These are phyloP conservation scores for Electrophaes corylata DNA, from an alignment of 2,888 invertebrate genomes.

Conservation along the genomic window DNA sequence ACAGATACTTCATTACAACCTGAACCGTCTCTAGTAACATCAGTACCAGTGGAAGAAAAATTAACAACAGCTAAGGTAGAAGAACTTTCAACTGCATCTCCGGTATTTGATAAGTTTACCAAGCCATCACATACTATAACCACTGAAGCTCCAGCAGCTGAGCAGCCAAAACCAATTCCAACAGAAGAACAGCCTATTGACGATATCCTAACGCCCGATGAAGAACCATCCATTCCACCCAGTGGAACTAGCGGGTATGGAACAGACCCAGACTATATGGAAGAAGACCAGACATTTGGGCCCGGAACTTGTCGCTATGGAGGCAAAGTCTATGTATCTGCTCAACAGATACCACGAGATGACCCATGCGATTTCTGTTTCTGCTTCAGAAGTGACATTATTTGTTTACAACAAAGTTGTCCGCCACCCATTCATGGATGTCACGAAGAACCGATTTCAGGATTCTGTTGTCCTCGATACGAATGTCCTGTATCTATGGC, in stretches of 20 bases:
- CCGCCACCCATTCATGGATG: constrained; percentile 97
- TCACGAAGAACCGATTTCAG: constrained; percentile 95
- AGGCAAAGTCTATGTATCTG: constrained; percentile 96
- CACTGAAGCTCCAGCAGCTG: constrained; percentile 48
- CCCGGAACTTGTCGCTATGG: constrained; percentile 96
- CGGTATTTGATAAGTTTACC: constrained; percentile 48
- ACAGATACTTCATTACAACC: constrained; percentile 35
- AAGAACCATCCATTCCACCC: constrained; percentile 65
- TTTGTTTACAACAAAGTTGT: constrained; percentile 97
- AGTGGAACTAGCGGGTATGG: constrained; percentile 75
- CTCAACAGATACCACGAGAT: constrained; percentile 96
- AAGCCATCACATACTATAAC: constrained; percentile 58
- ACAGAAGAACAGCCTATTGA: constrained; percentile 63
- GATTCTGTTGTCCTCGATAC: constrained; percentile 97
- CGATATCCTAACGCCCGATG: constrained; percentile 63
- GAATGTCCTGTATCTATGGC: constrained; percentile 97
- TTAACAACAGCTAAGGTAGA: constrained; percentile 31
- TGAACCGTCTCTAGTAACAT: constrained; percentile 27
- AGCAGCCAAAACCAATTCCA: constrained; percentile 59
- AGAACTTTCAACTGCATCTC: constrained; percentile 34
- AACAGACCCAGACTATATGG: constrained; percentile 88
- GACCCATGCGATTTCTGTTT: constrained; percentile 98
- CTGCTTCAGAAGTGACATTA: constrained; percentile 98
- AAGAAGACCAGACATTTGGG: constrained; percentile 91
- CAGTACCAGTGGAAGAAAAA: constrained; percentile 34